Evolutionary conservation across 2,888 invertebrate genomes (phyloP).

Genomic region (Osmoderma eremita): DNA sequence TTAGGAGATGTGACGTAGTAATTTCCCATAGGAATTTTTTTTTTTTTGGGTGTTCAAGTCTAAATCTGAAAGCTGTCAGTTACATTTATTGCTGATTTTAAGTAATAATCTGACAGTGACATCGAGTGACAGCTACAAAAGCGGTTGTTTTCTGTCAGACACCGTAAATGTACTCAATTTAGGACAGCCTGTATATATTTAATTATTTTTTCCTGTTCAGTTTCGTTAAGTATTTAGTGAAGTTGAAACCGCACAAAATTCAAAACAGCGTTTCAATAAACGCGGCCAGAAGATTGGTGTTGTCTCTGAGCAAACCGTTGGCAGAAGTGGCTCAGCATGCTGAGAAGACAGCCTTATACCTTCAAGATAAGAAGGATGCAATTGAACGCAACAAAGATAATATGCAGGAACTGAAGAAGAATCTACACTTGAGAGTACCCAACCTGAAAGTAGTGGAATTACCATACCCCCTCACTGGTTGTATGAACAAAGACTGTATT

Average conservation of each 20-base stretch:
- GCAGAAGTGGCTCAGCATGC: conserved; percentile 54
- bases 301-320: conserved; percentile 57
- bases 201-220: conserved; percentile 22
- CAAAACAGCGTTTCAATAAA: conserved; percentile 57
- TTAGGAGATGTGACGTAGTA: no score
- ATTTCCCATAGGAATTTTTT: no score
- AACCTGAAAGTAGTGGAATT: background rate
- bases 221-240: conserved; percentile 27
- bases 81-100: no score
- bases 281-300: conserved; percentile 57
- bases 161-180: no score
- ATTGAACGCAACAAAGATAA: conserved; percentile 14
- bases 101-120: no score
- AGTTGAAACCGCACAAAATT: conserved; percentile 53
- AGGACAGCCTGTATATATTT: no score
- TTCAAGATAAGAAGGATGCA: conserved; percentile 1
- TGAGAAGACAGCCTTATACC: conserved; percentile 4
- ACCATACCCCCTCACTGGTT: conserved; percentile 5
- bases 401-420: conserved; percentile 5
- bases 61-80: no score
- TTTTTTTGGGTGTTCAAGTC: no score
- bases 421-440: background rate
- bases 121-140: no score
- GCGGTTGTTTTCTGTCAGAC: no score
- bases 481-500: background rate